Evolutionary conservation across 2,797 vertebrate species (phyloP), one percentile per base, ranked within the genome.

Genomic region (Mycteria americana): DNA sequence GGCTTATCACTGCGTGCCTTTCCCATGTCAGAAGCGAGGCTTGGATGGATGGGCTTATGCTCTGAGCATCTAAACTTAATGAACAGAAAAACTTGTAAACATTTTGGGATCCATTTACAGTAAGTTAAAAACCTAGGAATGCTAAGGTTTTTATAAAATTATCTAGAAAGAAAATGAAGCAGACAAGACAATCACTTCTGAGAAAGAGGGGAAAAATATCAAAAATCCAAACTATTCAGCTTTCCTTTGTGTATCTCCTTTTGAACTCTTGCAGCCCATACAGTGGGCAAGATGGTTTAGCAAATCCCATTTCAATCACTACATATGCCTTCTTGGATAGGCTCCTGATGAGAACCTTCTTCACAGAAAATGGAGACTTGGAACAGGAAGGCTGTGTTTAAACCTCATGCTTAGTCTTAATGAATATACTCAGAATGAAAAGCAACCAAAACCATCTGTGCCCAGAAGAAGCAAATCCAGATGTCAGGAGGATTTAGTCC

Each of bases 391-490:
- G 88, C 63, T 85, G 68, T 79, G 30, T 96, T 96, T 96, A 92
- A 95, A 93, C 84, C 63, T 74, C 3, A 1, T 85, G 86, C 87
- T 93, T 82, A 83, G 59, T 73, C 88, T 85, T 85, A 95, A 94
- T 7, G 60, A 95, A 95, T 82, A 92, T 41, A 90, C 39, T 93
- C 14, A 2, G 62, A 93, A 90, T 43, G 74, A 86, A 93, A 95
- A 75, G 39, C 91, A 96, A 87, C 92, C 60, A 37, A 91, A 96
- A 94, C 91, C 92, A 96, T 94, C 91, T 95, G 96, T 91, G 74
- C n/a, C 67, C 81, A 92, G 86, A 87, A 92, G 89, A 94, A 93
- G 86, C 74, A 96, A 96, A 96, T 87, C 93, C 96, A 96, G 95
- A 96, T 95, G 96, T 93, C 0, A 3, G 46, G 56, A 35, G 81